A percentile compares a stretch with the other conserved stretches of the same genome.
Evolutionary conservation across 2,888 invertebrate species (phyloP).

Genomic region (Argynnis bischoffii): DNA sequence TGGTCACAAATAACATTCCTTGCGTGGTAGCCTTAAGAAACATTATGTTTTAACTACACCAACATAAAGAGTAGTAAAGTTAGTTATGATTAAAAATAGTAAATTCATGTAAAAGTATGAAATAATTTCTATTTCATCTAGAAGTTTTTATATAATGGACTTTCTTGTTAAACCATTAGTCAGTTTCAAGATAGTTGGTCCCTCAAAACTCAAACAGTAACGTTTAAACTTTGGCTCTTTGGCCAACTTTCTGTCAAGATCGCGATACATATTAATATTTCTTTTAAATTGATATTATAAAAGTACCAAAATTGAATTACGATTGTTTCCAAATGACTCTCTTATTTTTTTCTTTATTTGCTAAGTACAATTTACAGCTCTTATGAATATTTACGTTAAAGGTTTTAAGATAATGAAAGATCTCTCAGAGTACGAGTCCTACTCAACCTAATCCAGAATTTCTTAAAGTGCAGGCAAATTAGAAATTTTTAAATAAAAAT

Average conservation of each 20-base stretch:
- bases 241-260: slow-evolving; percentile 17
- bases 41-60: no score
- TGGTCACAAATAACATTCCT: no score
- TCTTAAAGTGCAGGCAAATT: no score
- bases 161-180: slow-evolving; percentile 21
- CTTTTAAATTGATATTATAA: slow-evolving; percentile 13
- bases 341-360: neutral
- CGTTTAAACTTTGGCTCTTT: slow-evolving; percentile 16
- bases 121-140: neutral
- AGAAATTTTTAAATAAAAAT: no score
- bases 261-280: slow-evolving; percentile 22
- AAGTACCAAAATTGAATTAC: neutral
- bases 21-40: no score
- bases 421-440: no score
- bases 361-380: neutral
- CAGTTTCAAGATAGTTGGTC: slow-evolving; percentile 19
- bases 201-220: slow-evolving; percentile 23
- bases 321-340: neutral
- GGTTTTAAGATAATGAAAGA: no score
- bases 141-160: slow-evolving; percentile 24
- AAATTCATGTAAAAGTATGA: no score
- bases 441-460: no score
- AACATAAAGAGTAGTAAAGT: no score
- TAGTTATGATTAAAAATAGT: no score
- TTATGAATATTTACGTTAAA: no score